These are phyloP conservation scores for Pomacea maculata DNA, from an alignment of 1,140 invertebrate genomes.

Conservation along the genomic window DNA sequence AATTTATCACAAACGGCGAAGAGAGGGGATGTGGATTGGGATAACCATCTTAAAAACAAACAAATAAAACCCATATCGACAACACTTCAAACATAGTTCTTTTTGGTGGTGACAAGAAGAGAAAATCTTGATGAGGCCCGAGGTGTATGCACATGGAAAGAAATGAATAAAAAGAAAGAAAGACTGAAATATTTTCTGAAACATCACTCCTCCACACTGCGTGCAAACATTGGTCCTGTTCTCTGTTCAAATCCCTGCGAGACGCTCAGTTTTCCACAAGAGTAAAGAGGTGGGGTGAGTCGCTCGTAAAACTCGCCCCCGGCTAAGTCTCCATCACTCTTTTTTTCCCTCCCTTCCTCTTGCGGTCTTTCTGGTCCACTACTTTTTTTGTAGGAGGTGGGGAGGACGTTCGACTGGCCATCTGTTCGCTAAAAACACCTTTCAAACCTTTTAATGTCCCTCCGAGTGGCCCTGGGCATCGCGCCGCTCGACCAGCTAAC, in stretches of 20 bases:
- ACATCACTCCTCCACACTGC: too few relatives aligned
- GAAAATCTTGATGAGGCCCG: too few relatives aligned
- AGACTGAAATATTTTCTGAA: too few relatives aligned
- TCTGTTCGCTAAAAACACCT: background rate
- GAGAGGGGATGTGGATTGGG: too few relatives aligned
- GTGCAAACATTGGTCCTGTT: background rate
- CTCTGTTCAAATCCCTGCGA: background rate
- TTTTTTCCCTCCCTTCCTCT: background rate
- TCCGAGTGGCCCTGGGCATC: background rate
- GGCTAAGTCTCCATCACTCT: background rate
- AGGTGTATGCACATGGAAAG: too few relatives aligned
- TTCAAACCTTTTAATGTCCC: background rate
- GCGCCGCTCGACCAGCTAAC: background rate
- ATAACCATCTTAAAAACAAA: too few relatives aligned
- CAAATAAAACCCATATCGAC: too few relatives aligned
- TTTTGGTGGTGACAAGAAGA: too few relatives aligned
- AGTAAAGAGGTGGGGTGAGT: background rate
- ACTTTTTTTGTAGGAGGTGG: background rate
- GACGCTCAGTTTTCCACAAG: background rate
- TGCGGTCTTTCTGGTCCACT: background rate
- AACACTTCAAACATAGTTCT: too few relatives aligned
- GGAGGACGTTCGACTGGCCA: background rate
- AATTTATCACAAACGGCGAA: too few relatives aligned
- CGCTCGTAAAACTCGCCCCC: too few relatives aligned
- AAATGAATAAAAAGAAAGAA: too few relatives aligned